A percentile compares a stretch with the other conserved stretches of the same genome.
These are phyloP conservation scores for Drosophila kikkawai DNA, from an alignment of 1,140 invertebrate genomes.

Conservation along the genomic window DNA sequence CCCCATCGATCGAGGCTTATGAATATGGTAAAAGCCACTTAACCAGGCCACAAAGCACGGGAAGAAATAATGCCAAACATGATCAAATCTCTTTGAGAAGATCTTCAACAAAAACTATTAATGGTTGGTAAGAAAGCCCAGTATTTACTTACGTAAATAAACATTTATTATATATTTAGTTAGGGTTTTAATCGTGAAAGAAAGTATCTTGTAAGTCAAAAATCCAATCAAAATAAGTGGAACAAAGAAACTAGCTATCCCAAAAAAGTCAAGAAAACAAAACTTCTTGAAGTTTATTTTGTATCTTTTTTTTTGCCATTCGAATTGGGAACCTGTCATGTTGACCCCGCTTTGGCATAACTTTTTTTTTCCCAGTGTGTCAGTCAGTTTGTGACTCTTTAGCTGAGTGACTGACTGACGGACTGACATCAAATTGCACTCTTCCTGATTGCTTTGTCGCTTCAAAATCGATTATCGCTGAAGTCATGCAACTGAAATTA, in stretches of 20 bases:
- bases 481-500: constrained; percentile 56
- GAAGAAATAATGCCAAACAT: constrained; percentile 12
- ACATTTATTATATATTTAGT: not conserved
- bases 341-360: constrained; percentile 18
- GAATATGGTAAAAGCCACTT: constrained; percentile 64
- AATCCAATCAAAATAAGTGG: not conserved
- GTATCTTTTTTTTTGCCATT: not conserved
- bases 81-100: not conserved
- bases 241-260: too few relatives aligned
- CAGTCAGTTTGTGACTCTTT: constrained; percentile 31
- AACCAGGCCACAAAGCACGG: constrained; percentile 18
- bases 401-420: constrained; percentile 43
- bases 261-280: not conserved
- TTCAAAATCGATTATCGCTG: constrained; percentile 58
- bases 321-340: constrained; percentile 9
- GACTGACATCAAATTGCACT: constrained; percentile 70
- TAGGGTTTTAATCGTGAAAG: not conserved
- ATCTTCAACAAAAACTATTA: not conserved
- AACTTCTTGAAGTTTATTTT: not conserved
- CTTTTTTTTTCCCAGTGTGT: constrained; percentile 35
- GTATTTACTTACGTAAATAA: not conserved
- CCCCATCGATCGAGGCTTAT: constrained; percentile 53
- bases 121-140: not conserved
- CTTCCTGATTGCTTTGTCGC: constrained; percentile 70
- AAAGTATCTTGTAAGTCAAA: not conserved